Conservation (phyloP, 2,888 invertebrate species). For the Pachymerium ferrugineum region DNA sequence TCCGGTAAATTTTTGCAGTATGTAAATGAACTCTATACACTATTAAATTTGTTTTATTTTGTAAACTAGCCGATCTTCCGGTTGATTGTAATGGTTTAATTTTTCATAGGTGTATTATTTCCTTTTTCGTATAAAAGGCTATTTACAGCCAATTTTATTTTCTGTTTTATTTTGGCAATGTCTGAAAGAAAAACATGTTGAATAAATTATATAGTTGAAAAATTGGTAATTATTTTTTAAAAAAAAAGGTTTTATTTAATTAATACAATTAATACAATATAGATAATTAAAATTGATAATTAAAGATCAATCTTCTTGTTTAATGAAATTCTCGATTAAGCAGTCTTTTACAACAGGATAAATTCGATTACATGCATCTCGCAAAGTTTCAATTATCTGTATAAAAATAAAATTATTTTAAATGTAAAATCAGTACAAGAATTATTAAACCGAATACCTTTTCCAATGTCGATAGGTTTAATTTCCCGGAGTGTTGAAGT, state of each 20-base stretch:
- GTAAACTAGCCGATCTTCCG: too few relatives aligned
- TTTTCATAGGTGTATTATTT: not conserved
- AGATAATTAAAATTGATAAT: too few relatives aligned
- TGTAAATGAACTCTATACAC: not conserved
- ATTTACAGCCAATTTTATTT: not conserved
- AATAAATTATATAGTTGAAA: too few relatives aligned
- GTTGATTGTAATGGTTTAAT: too few relatives aligned
- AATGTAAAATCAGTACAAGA: too few relatives aligned
- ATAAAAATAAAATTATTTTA: not conserved
- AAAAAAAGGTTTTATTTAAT: too few relatives aligned
- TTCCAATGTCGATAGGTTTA: not conserved
- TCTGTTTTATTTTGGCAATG: not conserved
- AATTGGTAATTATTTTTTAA: too few relatives aligned
- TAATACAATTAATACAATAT: too few relatives aligned
- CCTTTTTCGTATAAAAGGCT: not conserved
- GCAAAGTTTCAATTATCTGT: not conserved
- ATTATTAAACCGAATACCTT: not conserved
- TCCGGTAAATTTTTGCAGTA: not conserved
- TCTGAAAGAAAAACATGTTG: too few relatives aligned
- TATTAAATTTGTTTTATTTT: not conserved
- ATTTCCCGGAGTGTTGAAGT: not conserved
- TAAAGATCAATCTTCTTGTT: too few relatives aligned
- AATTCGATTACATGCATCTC: not conserved
- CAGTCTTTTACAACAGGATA: not conserved
- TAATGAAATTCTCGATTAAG: not conserved